Base-by-base conservation (phyloP, 2,113 vertebrate genomes). In the Baryphthengus martii region DNA sequence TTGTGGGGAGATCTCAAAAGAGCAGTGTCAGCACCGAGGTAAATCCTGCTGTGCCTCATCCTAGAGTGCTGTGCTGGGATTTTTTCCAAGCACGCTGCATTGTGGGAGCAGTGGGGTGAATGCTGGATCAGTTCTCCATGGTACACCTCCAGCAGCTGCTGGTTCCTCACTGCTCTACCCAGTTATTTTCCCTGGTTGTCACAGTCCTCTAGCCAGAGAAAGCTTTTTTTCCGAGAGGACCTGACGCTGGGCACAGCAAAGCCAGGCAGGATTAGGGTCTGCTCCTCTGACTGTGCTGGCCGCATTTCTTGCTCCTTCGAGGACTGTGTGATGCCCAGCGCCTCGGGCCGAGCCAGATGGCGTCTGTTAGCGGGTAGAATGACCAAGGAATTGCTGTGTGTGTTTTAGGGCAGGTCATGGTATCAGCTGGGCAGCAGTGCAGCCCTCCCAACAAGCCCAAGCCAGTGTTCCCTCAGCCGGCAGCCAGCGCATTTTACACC, bases 111-210 rank as follows among this genome's bases (percentile, higher is more conserved):
- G 35, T 5, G 16, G 33, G 23, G 6, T 6, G 10, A 75, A 40
- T 2, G 3, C 7, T 1, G 1, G 23, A 20, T 29, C 13, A 17
- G 11, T 17, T 68, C 35, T 17, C 33, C 2, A 0, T 7, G 35
- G 25, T 35, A 67, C 56, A 44, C 29, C 8, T 59, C 18, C 44
- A 75, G 72, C 72, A 79, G 37, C 17, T 84, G 56, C 58, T 68
- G 40, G 13, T 49, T 88, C 45, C 56, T 66, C 45, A 8, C 29
- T 33, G 37, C 72, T 39, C 42, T 2, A 5, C 2, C 0, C 25
- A 26, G 14, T 20, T 2, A 0, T 21, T 63, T 78, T 65, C 44
- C 62, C 44, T 33, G 37, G 5, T 17, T 84, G 45, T 37, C 56
- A 56, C 40, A 19, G 29, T 15, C 33, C 35, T 52, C 1, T 3